Evolutionary conservation across 1,140 invertebrate genomes (phyloP), one percentile per base, ranked within the genome.

Genomic region (Euura saliciscinereae): DNA sequence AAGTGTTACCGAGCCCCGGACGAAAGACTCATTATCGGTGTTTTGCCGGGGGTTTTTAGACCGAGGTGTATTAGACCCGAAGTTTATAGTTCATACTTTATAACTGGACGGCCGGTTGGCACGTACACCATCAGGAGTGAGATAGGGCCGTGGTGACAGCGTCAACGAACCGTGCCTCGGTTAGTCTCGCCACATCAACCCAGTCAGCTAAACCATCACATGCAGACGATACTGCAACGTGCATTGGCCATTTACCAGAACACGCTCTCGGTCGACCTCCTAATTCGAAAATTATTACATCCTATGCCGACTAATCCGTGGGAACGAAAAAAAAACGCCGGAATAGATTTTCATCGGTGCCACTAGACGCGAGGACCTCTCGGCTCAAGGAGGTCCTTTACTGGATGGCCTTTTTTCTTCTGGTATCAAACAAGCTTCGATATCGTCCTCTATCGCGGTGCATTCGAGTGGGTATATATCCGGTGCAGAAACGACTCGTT

Each of bases 121-220:
- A 59, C 51, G 51, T 59, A 59, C 3, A n/a, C 51, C 51, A 59
- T 8, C 65, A 74, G 72, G 79, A 85, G 83, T 80, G 84, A 85
- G 82, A 85, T 82, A 84, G 78, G 75, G 73, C 67, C 69, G 76
- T 75, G 84, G 80, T 86, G 84, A 86, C 86, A 87, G 84, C 79
- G 77, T 75, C 79, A 87, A 87, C 85, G 85, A 87, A 83, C 79
- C 86, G 84, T 86, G 82, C 83, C 80, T 83, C 80, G 80, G 82
- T 85, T 86, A 83, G 85, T 86, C 84, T 83, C 85, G 86, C 79
- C 79, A 85, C 83, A 85, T 86, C 85, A 85, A 83, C 83, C 77
- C 51, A 59, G 51, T 59, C 51, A 59, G 51, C 51, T 59, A 59
- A 8, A 59, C 51, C 10, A n/a, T 59, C 51, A n/a, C 10, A n/a